Percentiles rank a stretch among this genome's conserved stretches.
phyloP scores from a whole-genome alignment of 2,113 vertebrate genomes.

The Sciurus niger region DNA sequence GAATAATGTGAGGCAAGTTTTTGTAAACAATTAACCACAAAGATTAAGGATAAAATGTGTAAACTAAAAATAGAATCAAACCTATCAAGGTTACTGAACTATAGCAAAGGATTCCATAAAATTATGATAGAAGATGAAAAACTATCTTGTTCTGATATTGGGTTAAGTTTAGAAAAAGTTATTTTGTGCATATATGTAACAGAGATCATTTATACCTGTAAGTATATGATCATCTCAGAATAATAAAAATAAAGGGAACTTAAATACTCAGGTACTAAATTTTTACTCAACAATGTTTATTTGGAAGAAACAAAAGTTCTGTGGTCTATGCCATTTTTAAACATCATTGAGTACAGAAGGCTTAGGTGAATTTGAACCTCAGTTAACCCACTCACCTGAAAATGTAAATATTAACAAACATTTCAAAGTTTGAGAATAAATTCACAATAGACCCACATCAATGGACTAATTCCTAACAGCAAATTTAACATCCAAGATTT shows the following conservation, averaged over 20 bases:
- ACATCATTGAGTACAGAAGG: not conserved
- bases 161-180: not conserved
- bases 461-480: not conserved
- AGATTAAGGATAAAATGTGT: not conserved
- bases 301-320: not conserved
- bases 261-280: not conserved
- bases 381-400: not conserved
- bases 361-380: not conserved
- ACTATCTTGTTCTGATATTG: not conserved
- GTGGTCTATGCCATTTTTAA: not conserved
- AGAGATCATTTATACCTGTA: not conserved
- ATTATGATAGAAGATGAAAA: not conserved
- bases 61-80: not conserved
- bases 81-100: not conserved
- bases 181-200: not conserved
- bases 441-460: not conserved
- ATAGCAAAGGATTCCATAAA: not conserved
- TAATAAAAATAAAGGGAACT: not conserved
- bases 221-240: not conserved
- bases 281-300: not conserved
- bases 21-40: not conserved
- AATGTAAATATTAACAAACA: not conserved
- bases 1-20: not conserved
- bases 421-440: not conserved
- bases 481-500: not conserved